Base-by-base conservation (phyloP, 2,888 invertebrate species). In the Lagria hirta region DNA sequence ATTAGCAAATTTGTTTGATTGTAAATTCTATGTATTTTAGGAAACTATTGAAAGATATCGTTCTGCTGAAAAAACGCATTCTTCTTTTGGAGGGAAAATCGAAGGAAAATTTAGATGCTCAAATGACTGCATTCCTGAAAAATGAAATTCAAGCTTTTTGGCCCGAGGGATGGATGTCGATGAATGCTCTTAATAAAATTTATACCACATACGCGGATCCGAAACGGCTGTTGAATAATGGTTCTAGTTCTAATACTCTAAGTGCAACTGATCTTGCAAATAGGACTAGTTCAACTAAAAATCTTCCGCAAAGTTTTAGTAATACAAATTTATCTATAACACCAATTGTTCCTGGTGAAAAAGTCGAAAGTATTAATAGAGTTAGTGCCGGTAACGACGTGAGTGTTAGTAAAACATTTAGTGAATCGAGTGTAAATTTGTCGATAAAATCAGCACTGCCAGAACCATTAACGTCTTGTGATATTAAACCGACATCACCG, bases 121-220 rank as follows among this genome's bases (percentile, higher is more conserved):
- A 74, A 49, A 67, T 78, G 30, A 70, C 62, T 22, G 64, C 68
- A 7, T 78, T 73, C 61, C 57, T 77, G 32, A 73, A 72, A 51
- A 68, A 68, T 1, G 72, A 74, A 36, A 67, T 79, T 5, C 66
- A 75, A 7, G 66, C 72, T 6, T 56, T 78, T 2, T 79, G 79
- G 79, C 77, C 78, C 1, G 72, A 71, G 16, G 77, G 77, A 36
- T 79, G 78, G 78, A 76, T 79, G 74, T 73, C 68, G 3, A 57
- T 70, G 57, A 58, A 61, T 7, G 54, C 61, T 1, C 49, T 73
- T 11, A 61, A 62, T 41, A 70, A 69, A 52, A 60, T 66, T 33
- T 66, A 63, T 38, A 58, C 50, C 10, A 52, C 36, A 3, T 47
- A 37, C 13, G 42, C 37, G 5, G 47, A 42, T 12, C 28, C 47